Conservation (phyloP, 1,140 invertebrate genomes). For the Euura lappo region DNA sequence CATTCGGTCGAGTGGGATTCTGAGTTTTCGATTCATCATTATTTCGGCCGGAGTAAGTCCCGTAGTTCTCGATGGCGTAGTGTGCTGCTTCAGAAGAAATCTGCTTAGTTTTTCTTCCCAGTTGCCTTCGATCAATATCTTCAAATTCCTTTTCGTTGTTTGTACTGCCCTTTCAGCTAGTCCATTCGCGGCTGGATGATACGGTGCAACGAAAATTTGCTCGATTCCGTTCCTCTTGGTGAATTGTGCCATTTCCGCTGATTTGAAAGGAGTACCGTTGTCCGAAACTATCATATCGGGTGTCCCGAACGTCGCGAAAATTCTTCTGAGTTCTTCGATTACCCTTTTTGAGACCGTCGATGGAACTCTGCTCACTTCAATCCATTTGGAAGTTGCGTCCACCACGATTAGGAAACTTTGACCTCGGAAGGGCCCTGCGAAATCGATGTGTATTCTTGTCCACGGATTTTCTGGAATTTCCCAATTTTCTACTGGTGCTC, state of each 20-base stretch:
- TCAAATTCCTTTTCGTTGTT: conserved; percentile 24
- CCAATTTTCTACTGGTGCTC: conserved; percentile 40
- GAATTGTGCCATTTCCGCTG: conserved; percentile 11
- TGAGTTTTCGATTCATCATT: conserved; percentile 7
- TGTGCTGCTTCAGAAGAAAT: conserved; percentile 11
- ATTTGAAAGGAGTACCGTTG: background rate
- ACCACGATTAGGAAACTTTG: conserved; percentile 51
- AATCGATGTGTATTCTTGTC: conserved; percentile 59
- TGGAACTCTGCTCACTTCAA: conserved; percentile 4
- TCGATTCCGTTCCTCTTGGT: background rate
- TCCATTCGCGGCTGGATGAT: conserved; percentile 39
- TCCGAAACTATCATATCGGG: background rate
- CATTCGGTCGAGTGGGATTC: background rate
- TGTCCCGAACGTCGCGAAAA: conserved; percentile 11
- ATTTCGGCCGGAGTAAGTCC: background rate
- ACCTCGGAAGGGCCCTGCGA: conserved; percentile 52
- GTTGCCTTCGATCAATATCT: background rate
- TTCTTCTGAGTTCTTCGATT: conserved; percentile 10
- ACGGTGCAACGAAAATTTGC: conserved; percentile 21
- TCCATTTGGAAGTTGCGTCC: background rate
- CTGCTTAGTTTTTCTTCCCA: background rate
- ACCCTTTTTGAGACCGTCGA: conserved; percentile 6
- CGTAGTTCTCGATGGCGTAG: background rate
- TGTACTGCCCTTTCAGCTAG: conserved; percentile 36
- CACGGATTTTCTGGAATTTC: conserved; percentile 45